Percentiles rank a stretch among this genome's conserved stretches.
phyloP scores from a whole-genome alignment of 2,888 invertebrate genomes.

The Drosophila buzzatii region DNA sequence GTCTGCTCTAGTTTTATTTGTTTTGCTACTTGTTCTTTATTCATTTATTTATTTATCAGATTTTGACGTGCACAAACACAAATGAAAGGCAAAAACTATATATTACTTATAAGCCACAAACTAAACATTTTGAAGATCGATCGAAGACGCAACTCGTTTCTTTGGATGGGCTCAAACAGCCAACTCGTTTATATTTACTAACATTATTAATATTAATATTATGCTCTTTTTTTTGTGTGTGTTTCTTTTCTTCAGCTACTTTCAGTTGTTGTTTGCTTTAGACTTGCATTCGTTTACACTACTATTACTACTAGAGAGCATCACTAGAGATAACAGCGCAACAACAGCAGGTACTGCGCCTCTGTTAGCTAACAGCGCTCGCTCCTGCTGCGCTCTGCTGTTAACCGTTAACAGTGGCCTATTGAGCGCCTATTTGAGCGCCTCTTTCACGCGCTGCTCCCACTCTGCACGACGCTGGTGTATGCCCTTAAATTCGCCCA shows the following conservation, averaged over 20 bases:
- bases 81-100: slow-evolving; percentile 44
- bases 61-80: slow-evolving; percentile 61
- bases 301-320: slow-evolving; percentile 40
- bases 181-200: slow-evolving; percentile 15
- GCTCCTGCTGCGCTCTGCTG: background rate
- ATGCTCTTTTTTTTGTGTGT: slow-evolving; percentile 6
- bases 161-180: slow-evolving; percentile 58
- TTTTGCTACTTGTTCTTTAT: slow-evolving; percentile 1
- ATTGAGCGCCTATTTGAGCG: too few species aligned
- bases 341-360: background rate
- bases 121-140: slow-evolving; percentile 67
- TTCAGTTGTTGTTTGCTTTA: background rate
- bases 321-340: background rate
- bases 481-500: slow-evolving; percentile 88
- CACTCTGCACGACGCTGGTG: slow-evolving; percentile 91
- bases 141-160: slow-evolving; percentile 52
- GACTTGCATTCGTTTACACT: slow-evolving; percentile 20
- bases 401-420: slow-evolving; percentile 18
- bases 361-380: slow-evolving; percentile 9
- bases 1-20: slow-evolving; percentile 23
- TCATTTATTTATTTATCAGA: slow-evolving; percentile 22
- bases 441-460: slow-evolving; percentile 91
- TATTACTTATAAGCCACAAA: slow-evolving; percentile 31
- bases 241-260: slow-evolving; percentile 1
- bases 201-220: slow-evolving; percentile 5